These are phyloP conservation scores for Ctena decussata DNA, from an alignment of 2,888 invertebrate species.

Conservation along the genomic window DNA sequence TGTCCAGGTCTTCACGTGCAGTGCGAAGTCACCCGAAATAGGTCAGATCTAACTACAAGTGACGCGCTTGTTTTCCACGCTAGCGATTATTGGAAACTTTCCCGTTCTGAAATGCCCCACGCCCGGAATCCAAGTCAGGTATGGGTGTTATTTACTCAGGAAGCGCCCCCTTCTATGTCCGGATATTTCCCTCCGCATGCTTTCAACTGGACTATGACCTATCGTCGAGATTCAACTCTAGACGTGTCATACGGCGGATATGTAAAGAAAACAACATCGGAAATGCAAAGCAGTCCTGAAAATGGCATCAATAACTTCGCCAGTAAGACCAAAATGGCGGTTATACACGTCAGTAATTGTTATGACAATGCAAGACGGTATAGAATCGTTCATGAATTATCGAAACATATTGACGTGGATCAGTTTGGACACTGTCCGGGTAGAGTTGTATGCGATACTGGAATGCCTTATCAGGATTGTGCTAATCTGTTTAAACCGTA, in stretches of 20 bases:
- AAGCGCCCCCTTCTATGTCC: conserved; percentile 70
- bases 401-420: conserved; percentile 51
- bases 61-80: conserved; percentile 77
- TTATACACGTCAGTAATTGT: conserved; percentile 60
- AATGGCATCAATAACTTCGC: background rate
- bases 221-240: conserved; percentile 74
- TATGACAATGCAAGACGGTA: conserved; percentile 57
- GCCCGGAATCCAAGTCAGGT: conserved; percentile 66
- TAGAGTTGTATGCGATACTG: conserved; percentile 33
- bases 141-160: conserved; percentile 72
- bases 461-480: conserved; percentile 48
- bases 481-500: conserved; percentile 56
- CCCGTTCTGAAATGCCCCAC: conserved; percentile 57
- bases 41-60: conserved; percentile 48
- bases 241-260: conserved; percentile 66
- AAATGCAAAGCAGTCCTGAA: background rate
- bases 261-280: conserved; percentile 39
- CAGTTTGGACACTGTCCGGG: conserved; percentile 50
- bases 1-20: background rate
- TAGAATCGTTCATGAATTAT: conserved; percentile 52
- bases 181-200: conserved; percentile 56
- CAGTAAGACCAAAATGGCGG: conserved; percentile 50
- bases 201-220: conserved; percentile 78
- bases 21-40: conserved; percentile 62
- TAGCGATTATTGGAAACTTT: conserved; percentile 64